Evolutionary conservation across 2,113 vertebrate genomes (phyloP).

Genomic region (Merops nubicus): DNA sequence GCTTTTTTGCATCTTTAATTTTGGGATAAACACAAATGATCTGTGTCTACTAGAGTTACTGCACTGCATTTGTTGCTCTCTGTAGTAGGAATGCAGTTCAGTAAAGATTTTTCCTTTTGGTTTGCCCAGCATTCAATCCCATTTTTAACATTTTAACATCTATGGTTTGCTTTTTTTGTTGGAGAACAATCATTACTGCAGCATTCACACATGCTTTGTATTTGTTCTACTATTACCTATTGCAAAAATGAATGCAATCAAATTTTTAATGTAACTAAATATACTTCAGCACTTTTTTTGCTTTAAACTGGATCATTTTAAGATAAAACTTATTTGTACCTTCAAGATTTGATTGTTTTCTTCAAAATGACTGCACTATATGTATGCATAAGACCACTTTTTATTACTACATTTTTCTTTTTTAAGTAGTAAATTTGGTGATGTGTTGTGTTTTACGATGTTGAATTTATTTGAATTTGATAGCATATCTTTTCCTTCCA

Average conservation of each 20-base stretch:
- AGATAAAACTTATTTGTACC: constrained; percentile 71
- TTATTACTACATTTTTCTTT: constrained; percentile 67
- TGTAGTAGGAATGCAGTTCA: constrained; percentile 32
- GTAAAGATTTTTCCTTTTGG: constrained; percentile 21
- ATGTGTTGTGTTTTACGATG: constrained; percentile 78
- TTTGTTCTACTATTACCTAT: constrained; percentile 64
- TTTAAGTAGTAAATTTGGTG: constrained; percentile 73
- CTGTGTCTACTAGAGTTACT: constrained; percentile 39
- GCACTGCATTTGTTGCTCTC: constrained; percentile 56
- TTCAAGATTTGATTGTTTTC: constrained; percentile 73
- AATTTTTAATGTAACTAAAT: constrained; percentile 73
- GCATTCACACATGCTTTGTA: constrained; percentile 65
- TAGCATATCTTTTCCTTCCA: constrained; percentile 91
- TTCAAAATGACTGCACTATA: constrained; percentile 79
- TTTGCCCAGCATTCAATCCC: constrained; percentile 33
- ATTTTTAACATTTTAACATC: constrained; percentile 38
- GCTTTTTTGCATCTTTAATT: constrained; percentile 72
- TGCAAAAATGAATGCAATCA: constrained; percentile 77
- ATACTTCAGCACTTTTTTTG: constrained; percentile 83
- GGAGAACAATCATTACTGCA: constrained; percentile 59
- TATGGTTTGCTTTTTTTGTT: constrained; percentile 56
- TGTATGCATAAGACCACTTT: constrained; percentile 81
- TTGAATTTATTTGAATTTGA: constrained; percentile 74
- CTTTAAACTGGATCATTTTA: constrained; percentile 78
- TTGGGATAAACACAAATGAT: constrained; percentile 60